A percentile compares a stretch with the other conserved stretches of the same genome.
Conservation (phyloP, 2,113 vertebrate genomes). For the Empidonax traillii region DNA sequence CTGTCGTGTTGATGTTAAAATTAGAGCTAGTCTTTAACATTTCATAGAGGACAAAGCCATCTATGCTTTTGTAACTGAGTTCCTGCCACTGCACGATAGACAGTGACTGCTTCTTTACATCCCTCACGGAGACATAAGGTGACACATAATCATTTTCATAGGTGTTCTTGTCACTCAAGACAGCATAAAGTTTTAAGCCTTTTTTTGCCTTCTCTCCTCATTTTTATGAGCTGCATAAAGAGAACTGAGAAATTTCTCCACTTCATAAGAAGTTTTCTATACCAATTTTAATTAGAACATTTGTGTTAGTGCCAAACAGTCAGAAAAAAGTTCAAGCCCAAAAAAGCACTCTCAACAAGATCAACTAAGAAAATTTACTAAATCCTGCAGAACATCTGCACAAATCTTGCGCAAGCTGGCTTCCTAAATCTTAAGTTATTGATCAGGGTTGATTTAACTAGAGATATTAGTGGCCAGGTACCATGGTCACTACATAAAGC, state of each 20-base stretch:
- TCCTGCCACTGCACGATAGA: background rate
- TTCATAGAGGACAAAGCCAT: background rate
- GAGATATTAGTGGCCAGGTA: background rate
- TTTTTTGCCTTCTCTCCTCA: background rate
- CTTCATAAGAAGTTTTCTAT: background rate
- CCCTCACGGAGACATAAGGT: background rate
- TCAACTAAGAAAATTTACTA: background rate
- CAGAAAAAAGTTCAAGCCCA: background rate
- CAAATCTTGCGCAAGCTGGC: background rate
- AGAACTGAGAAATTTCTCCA: background rate
- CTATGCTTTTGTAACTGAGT: background rate
- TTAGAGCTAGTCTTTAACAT: background rate
- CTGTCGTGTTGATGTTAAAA: background rate
- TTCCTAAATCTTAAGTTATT: background rate
- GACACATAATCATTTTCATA: background rate
- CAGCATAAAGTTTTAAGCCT: background rate
- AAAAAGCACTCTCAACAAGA: background rate
- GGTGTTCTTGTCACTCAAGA: background rate
- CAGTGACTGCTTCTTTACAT: background rate
- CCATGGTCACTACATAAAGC: rapidly evolving
- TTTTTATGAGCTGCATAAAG: background rate
- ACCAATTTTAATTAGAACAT: background rate
- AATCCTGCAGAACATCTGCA: background rate
- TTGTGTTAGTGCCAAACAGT: background rate
- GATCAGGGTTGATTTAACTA: background rate